Evolutionary conservation across 2,888 invertebrate species (phyloP), one percentile per base, ranked within the genome.

Genomic region (Pasiphila rectangulata): DNA sequence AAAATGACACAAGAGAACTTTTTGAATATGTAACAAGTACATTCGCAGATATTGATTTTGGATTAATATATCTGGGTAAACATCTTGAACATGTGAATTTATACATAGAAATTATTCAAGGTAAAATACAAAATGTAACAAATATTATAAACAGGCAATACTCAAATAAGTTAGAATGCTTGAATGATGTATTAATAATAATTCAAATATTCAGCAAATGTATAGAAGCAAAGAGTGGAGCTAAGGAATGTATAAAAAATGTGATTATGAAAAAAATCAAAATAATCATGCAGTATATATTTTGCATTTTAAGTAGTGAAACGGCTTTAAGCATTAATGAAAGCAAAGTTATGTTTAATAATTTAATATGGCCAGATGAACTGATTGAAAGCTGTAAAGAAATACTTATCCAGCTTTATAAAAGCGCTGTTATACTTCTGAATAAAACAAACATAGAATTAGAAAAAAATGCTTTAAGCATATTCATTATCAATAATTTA

Each of bases 141-240:
- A 61, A 75, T 49, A 57, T 76, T 34, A 53, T 69, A 20, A 67
- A 56, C 5, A 75, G 82, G 42, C 78, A 79, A 53, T 83, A 84
- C 64, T 71, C 75, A 30, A 64, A 79, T 54, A 82, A 77, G 57
- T 56, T 53, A 24, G 70, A 73, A 36, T 75, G 69, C 50, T 54
- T 80, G 0, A 57, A 69, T 45, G 72, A 83, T 59, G 73, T 70
- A 7, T 54, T 75, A 21, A 79, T 71, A 52, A 42, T 82, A 37
- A 58, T 63, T 25, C 59, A 72, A 49, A 55, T 78, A 27, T 68
- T 63, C 38, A 64, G 50, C 6, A 74, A 67, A 67, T 67, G 67
- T 20, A 48, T 39, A 7, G 43, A 56, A 17, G 52, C 40, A 32
- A 49, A 56, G 24, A 35, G 39, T 39, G 3, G 9, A 40, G 17